A percentile compares a stretch with the other conserved stretches of the same genome.
Evolutionary conservation across 2,113 vertebrate species (phyloP).

Genomic region (Amphiprion ocellaris): DNA sequence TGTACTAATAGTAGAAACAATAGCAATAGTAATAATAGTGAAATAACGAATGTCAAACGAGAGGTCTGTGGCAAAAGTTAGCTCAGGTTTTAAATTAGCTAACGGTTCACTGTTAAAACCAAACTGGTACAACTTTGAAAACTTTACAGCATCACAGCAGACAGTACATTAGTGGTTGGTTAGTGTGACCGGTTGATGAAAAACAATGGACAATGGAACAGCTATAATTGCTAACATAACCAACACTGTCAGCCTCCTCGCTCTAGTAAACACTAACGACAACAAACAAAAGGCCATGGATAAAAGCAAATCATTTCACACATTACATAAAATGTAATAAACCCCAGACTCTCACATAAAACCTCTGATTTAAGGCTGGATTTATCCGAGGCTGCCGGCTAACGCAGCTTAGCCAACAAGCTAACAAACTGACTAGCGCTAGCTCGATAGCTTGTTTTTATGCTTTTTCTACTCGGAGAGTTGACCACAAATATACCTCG

Average conservation of each 20-base stretch:
- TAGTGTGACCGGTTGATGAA: neutral
- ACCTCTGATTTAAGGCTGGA: neutral
- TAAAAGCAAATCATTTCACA: neutral
- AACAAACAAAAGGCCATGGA: neutral
- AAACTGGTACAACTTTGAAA: neutral
- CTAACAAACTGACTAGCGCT: slow-evolving; percentile 63
- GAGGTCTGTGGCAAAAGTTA: neutral
- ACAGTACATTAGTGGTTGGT: too few species aligned
- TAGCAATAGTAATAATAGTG: too few species aligned
- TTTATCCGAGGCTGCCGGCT: slow-evolving; percentile 38
- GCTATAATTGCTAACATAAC: slow-evolving; percentile 44
- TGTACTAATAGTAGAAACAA: too few species aligned
- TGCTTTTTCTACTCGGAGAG: neutral
- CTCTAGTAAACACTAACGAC: neutral
- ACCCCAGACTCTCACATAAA: fast-evolving
- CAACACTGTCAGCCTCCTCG: slow-evolving; percentile 1
- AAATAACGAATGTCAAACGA: neutral
- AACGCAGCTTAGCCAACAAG: slow-evolving; percentile 57
- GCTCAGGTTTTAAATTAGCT: neutral
- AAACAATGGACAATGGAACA: slow-evolving; percentile 66
- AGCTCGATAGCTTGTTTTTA: slow-evolving; percentile 28
- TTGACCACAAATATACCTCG: neutral
- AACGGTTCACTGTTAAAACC: neutral
- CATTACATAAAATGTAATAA: neutral
- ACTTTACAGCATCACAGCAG: too few species aligned